phyloP scores from a whole-genome alignment of 2,888 invertebrate genomes.

The Apodemia mormo region DNA sequence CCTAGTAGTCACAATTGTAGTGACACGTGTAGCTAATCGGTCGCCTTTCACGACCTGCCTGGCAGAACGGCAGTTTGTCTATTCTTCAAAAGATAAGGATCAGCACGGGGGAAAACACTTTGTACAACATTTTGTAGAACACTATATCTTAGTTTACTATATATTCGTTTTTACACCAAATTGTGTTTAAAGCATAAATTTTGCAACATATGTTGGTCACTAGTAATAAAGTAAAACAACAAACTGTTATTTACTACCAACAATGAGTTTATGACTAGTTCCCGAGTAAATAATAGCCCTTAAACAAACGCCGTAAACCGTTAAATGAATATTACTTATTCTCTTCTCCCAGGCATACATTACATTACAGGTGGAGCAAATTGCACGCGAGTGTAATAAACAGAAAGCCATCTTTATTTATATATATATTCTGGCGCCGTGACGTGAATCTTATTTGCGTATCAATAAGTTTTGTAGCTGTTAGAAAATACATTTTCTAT shows the following conservation, averaged over 20 bases:
- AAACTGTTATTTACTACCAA: background rate
- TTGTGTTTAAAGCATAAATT: background rate
- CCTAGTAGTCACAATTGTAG: too few species aligned
- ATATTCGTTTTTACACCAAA: too few species aligned
- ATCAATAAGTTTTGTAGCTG: constrained; percentile 1
- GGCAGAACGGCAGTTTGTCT: too few species aligned
- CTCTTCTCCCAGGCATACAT: constrained; percentile 49
- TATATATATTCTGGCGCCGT: constrained; percentile 52
- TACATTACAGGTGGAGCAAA: constrained; percentile 71
- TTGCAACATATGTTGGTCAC: background rate
- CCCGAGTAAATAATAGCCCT: constrained; percentile 11
- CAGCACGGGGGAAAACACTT: too few species aligned
- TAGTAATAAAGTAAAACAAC: background rate
- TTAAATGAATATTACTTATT: constrained; percentile 14
- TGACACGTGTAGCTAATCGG: too few species aligned
- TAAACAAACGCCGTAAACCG: constrained; percentile 8
- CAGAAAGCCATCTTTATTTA: constrained; percentile 60
- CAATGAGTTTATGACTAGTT: constrained; percentile 3
- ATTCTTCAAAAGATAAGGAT: too few species aligned
- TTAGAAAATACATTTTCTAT: background rate
- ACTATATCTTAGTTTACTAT: too few species aligned
- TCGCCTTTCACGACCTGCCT: too few species aligned
- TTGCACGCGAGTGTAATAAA: constrained; percentile 61
- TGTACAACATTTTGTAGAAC: too few species aligned
- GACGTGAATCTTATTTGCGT: constrained; percentile 45